Conservation (phyloP, 2,888 invertebrate genomes). For the Chironomus tentans region DNA sequence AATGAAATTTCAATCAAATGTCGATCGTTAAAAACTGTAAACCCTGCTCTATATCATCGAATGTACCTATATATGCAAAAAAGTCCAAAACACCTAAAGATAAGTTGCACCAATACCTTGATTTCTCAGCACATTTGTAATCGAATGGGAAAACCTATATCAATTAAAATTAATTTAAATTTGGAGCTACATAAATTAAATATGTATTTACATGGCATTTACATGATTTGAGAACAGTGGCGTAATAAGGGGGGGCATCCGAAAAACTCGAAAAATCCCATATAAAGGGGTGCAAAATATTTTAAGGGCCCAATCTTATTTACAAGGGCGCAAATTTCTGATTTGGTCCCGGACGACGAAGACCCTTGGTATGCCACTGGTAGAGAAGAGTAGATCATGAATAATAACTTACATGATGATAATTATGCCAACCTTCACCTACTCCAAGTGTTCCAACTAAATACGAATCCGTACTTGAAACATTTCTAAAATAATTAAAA, state of each 20-base stretch:
- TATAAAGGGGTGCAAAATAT: too few relatives aligned
- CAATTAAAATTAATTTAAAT: not conserved
- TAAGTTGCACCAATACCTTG: conserved; percentile 52
- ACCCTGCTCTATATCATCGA: too few relatives aligned
- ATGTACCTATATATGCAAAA: conserved; percentile 53
- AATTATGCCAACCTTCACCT: conserved; percentile 65
- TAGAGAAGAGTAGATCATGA: too few relatives aligned
- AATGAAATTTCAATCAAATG: not conserved
- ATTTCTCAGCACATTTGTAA: conserved; percentile 64
- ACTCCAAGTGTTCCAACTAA: conserved; percentile 1
- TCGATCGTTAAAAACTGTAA: not conserved
- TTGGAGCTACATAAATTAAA: too few relatives aligned
- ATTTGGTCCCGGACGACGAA: too few relatives aligned
- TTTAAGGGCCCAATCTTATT: too few relatives aligned
- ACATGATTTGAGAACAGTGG: too few relatives aligned
- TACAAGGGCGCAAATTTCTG: too few relatives aligned
- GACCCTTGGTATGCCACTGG: too few relatives aligned
- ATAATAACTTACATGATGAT: conserved; percentile 68
- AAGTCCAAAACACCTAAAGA: conserved; percentile 56
- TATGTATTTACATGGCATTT: too few relatives aligned
- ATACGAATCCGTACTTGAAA: conserved; percentile 13
- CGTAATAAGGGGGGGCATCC: too few relatives aligned
- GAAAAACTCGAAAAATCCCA: too few relatives aligned
- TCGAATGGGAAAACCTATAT: conserved; percentile 46
- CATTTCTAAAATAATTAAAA: not conserved